Evolutionary conservation across 2,888 invertebrate species (phyloP), one percentile per base, ranked within the genome.

Genomic region (Drosophila cognata): DNA sequence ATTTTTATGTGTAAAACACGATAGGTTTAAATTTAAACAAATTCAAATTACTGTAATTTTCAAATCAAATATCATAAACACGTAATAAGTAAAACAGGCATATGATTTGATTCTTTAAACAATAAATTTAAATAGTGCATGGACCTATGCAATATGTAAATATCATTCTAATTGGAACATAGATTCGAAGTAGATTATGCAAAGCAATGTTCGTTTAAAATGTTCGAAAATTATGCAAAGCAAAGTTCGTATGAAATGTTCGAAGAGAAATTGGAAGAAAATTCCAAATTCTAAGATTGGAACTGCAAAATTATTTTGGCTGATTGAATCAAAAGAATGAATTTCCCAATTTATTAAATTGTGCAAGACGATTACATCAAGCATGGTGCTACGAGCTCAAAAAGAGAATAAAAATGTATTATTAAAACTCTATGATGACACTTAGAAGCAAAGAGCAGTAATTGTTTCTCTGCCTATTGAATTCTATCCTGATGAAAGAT

Each of bases 61-160:
- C 11, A 41, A n/a, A 41, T 65, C 21, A 60, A 31, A 29, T n/a
- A 61, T 5, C n/a, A 84, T 89, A 89, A 84, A 67, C 62, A 77
- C 36, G 33, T 28, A 72, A 89, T 85, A 79, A 78, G 88, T 80
- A 3, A 3, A 29, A 29, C 0, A 18, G 10, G 16, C 0, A 28
- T 18, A 11, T 11, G 4, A 8, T 18, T 50, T 18, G 10, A 36
- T 33, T 25, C 4, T 25, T 7, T 10, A 2, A 16, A 28, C 31
- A 18, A 16, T 25, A 31, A 33, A 2, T n/a, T 11, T n/a, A n/a
- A 43, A 43, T n/a, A 2, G 11, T 6, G n/a, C n/a, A 11, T 6
- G 2, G 2, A 43, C 2, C n/a, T n/a, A 6, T n/a, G 1, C 1
- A 13, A 21, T 21, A 7, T 21, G 7, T 43, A 21, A 43, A n/a